Percentiles rank a stretch among this genome's conserved stretches.
Evolutionary conservation across 2,113 vertebrate genomes (phyloP).

Genomic region (Festucalex cinctus): DNA sequence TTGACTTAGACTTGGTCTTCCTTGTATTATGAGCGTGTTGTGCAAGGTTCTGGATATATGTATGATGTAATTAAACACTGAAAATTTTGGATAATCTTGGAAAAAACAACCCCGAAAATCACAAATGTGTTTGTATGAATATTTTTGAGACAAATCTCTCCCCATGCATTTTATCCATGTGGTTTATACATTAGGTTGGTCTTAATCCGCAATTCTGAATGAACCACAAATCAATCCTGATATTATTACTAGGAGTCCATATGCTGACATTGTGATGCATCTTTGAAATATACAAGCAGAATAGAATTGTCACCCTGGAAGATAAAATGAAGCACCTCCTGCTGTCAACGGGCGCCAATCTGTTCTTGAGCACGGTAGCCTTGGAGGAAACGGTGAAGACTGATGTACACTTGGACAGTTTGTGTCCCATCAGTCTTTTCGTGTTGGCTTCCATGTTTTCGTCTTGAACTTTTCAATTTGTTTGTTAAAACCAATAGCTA

Average conservation of each 20-base stretch:
- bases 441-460: not conserved
- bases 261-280: not conserved
- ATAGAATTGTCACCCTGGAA: not conserved
- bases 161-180: not conserved
- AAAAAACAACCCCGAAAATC: too few relatives aligned
- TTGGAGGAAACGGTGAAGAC: not conserved
- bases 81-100: too few relatives aligned
- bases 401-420: conserved; percentile 1
- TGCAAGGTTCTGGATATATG: too few relatives aligned
- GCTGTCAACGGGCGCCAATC: not conserved
- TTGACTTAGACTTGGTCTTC: too few relatives aligned
- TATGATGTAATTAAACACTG: too few relatives aligned
- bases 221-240: not conserved
- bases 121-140: too few relatives aligned
- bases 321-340: not conserved
- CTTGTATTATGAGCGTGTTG: too few relatives aligned
- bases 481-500: not conserved
- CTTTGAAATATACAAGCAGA: not conserved
- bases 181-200: not conserved
- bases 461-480: not conserved
- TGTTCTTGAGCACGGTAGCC: not conserved
- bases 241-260: not conserved
- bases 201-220: not conserved
- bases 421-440: not conserved
- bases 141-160: too few relatives aligned